A percentile compares a stretch with the other conserved stretches of the same genome.
Evolutionary conservation across 35 echinoderm and acorn worm genomes (phyloP).

Genomic region (Acanthaster planci): DNA sequence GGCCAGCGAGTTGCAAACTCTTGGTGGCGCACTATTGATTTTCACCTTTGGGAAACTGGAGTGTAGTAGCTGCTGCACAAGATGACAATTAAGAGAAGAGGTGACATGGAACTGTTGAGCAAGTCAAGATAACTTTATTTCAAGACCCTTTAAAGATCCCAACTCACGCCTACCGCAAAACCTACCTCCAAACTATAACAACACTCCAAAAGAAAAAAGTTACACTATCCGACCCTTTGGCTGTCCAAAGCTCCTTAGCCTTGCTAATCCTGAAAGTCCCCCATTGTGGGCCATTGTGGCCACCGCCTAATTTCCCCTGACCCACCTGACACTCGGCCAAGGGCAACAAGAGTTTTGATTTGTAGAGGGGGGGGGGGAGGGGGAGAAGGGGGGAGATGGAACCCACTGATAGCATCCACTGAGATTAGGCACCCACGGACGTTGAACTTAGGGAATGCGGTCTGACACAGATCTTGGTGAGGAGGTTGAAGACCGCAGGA

Average conservation of each 20-base stretch:
- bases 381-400: not conserved
- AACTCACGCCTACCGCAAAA: too few species aligned
- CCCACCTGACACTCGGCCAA: conserved; percentile 6
- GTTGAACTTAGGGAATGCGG: not conserved
- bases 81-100: too few species aligned
- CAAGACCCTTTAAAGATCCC: too few species aligned
- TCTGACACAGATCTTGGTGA: not conserved
- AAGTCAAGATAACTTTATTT: too few species aligned
- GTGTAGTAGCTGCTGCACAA: too few species aligned
- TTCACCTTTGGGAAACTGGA: too few species aligned
- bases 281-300: conserved; percentile 25
- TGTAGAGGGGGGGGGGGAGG: too few species aligned
- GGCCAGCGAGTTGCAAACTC: too few species aligned
- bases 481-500: too few species aligned
- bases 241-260: conserved; percentile 9
- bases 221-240: conserved; percentile 6
- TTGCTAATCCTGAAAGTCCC: conserved; percentile 22
- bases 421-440: not conserved
- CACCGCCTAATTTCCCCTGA: conserved; percentile 14
- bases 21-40: too few species aligned
- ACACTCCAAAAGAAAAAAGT: not conserved
- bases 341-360: not conserved
- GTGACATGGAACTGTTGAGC: too few species aligned
- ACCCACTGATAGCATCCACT: not conserved
- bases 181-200: too few species aligned